phyloP scores from a whole-genome alignment of 2,797 vertebrate genomes.

The Triplophysa yarkandensis region DNA sequence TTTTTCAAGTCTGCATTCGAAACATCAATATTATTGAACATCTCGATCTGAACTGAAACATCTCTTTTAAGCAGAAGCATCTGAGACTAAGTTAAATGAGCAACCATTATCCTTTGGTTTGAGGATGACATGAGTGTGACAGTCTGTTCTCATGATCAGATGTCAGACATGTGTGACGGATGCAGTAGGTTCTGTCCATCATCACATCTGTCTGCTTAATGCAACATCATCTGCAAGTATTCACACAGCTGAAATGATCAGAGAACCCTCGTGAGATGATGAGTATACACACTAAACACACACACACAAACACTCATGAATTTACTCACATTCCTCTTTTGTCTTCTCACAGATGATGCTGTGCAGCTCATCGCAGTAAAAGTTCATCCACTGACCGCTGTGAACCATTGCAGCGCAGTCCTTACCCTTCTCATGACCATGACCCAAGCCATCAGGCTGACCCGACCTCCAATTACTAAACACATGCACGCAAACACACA shows the following conservation, averaged over 20 bases:
- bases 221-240: not conserved
- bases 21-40: no score
- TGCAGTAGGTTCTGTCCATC: not conserved
- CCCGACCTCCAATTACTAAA: constrained; percentile 91
- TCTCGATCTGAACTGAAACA: no score
- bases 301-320: not conserved
- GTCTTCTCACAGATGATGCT: constrained; percentile 91
- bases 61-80: no score
- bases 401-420: constrained; percentile 88
- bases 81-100: no score
- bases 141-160: no score
- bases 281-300: not conserved
- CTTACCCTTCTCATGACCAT: constrained; percentile 81
- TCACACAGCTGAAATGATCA: not conserved
- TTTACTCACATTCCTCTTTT: constrained; percentile 60
- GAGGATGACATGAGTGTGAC: not conserved
- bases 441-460: constrained; percentile 93
- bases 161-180: no score
- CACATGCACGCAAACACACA: constrained; percentile 44
- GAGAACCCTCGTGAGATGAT: not conserved
- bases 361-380: constrained; percentile 89
- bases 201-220: not conserved
- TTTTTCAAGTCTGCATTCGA: no score
- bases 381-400: constrained; percentile 91
- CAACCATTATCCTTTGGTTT: no score